phyloP scores from a whole-genome alignment of 2,797 vertebrate genomes.

The Danio tinwini region DNA sequence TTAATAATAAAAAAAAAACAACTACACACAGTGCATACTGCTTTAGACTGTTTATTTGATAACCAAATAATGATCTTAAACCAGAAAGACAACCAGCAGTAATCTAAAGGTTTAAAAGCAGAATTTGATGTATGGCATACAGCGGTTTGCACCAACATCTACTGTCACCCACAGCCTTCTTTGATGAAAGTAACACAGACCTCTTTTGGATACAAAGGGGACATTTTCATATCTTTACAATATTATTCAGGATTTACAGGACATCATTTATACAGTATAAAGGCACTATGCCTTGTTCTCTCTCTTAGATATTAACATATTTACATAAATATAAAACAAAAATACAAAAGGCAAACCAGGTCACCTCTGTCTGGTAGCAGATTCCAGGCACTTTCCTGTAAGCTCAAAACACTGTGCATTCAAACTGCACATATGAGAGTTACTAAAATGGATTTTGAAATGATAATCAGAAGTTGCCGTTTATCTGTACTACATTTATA shows the following conservation, averaged over 20 bases:
- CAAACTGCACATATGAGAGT: conserved; percentile 1
- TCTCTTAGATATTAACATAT: conserved; percentile 45
- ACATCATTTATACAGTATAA: conserved; percentile 47
- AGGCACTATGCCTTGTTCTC: conserved; percentile 23
- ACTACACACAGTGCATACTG: not conserved
- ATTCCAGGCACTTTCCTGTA: conserved; percentile 54
- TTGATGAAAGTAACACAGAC: conserved; percentile 13
- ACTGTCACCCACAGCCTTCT: conserved; percentile 7
- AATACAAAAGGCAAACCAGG: conserved; percentile 36
- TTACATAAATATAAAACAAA: conserved; percentile 47
- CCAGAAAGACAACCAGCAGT: not conserved
- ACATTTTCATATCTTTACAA: conserved; percentile 42
- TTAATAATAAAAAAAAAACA: not conserved
- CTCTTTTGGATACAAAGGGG: not conserved
- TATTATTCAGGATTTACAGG: conserved; percentile 37
- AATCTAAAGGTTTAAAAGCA: not conserved
- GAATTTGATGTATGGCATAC: not conserved
- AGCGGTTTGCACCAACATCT: not conserved
- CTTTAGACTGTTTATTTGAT: conserved; percentile 56
- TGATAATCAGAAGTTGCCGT: not conserved
- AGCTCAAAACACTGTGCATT: conserved; percentile 35
- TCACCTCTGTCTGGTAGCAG: not conserved
- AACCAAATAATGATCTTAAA: conserved; percentile 34
- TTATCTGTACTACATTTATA: conserved; percentile 7
- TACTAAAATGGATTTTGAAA: conserved; percentile 10